A percentile compares a stretch with the other conserved stretches of the same genome.
These are phyloP conservation scores for Magallana gigas DNA, from an alignment of 1,140 invertebrate species.

Conservation along the genomic window DNA sequence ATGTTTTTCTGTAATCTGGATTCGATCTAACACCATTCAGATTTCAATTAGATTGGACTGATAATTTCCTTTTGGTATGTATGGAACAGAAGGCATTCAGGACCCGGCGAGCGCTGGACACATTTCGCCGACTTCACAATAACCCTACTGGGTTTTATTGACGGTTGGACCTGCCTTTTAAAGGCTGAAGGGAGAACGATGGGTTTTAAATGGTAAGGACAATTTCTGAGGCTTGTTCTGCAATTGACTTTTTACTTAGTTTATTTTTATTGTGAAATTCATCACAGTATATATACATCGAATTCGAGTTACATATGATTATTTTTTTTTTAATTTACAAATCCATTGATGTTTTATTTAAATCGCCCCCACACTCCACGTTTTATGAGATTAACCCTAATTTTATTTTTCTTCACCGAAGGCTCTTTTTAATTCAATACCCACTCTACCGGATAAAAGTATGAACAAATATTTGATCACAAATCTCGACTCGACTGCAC, in stretches of 20 bases:
- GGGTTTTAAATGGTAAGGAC: background rate
- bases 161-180: background rate
- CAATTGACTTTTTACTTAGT: background rate
- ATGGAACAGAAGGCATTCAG: constrained; percentile 13
- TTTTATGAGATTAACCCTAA: background rate
- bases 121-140: background rate
- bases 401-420: background rate
- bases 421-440: background rate
- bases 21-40: constrained; percentile 24
- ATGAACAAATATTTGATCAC: constrained; percentile 10
- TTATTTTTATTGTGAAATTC: no score
- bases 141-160: background rate
- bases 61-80: constrained; percentile 35
- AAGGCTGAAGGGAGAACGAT: background rate
- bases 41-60: constrained; percentile 26
- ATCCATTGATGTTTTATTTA: no score
- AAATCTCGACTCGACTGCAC: no score
- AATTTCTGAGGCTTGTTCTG: background rate
- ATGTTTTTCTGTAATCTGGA: constrained; percentile 19
- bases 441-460: background rate
- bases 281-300: no score
- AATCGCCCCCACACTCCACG: no score
- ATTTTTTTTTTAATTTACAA: no score
- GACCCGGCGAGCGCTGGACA: background rate
- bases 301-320: no score